phyloP scores from a whole-genome alignment of 1,140 invertebrate species.

The Drosophila ironensis region DNA sequence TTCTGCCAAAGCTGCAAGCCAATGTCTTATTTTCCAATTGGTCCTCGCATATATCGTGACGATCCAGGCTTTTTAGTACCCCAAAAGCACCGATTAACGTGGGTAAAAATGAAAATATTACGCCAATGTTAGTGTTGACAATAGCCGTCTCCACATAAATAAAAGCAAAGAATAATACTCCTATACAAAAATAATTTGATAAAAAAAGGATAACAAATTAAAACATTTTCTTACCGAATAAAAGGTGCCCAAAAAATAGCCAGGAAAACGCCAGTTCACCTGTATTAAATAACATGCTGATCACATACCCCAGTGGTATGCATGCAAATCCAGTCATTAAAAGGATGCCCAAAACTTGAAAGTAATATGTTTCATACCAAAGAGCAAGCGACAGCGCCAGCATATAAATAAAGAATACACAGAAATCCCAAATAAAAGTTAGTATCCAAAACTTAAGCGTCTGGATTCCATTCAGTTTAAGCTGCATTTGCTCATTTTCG shows the following conservation, averaged over 20 bases:
- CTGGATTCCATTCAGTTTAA: not conserved
- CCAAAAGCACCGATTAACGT: not conserved
- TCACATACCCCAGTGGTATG: conserved; percentile 4
- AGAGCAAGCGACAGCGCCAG: not conserved
- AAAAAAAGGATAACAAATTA: not conserved
- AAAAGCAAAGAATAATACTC: not conserved
- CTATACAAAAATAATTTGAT: not conserved
- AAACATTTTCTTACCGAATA: not conserved
- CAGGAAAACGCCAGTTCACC: not conserved
- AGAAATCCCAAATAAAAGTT: conserved; percentile 4
- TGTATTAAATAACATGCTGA: not conserved
- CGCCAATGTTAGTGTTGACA: not conserved
- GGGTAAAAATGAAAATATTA: not conserved
- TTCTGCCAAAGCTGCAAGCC: not conserved
- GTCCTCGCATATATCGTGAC: not conserved
- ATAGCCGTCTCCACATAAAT: not conserved
- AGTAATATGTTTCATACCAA: not conserved
- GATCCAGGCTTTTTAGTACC: not conserved
- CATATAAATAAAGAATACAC: not conserved
- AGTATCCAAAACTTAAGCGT: conserved; percentile 5
- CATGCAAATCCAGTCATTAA: conserved; percentile 3
- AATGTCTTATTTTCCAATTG: not conserved
- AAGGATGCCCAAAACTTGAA: not conserved
- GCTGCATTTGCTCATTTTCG: not conserved
- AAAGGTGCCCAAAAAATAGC: not conserved